Conservation (phyloP, 2,797 vertebrate genomes). For the Tangara arthus region DNA sequence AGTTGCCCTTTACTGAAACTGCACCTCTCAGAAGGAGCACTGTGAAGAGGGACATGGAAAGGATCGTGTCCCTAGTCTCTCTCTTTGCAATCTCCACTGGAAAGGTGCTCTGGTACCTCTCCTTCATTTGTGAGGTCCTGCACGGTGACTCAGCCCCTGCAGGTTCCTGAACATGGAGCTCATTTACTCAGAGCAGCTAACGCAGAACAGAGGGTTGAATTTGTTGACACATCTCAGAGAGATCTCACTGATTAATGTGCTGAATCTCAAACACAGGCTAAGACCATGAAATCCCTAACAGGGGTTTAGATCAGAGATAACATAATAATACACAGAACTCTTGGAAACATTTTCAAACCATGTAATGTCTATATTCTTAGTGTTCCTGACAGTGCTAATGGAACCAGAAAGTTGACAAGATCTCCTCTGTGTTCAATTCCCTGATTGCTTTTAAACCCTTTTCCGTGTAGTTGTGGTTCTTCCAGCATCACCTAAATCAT, state of each 20-base stretch:
- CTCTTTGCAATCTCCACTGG: not conserved
- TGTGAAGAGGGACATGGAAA: not conserved
- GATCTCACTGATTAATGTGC: conserved; percentile 67
- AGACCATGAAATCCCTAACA: conserved; percentile 73
- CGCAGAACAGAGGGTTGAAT: conserved; percentile 49
- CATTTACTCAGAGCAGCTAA: conserved; percentile 4
- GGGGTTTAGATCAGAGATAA: conserved; percentile 70
- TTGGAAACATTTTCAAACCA: conserved; percentile 66
- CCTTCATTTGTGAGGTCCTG: not conserved
- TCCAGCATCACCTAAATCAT: not conserved
- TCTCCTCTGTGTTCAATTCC: conserved; percentile 50
- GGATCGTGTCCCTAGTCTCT: not conserved
- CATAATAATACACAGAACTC: conserved; percentile 69
- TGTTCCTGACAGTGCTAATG: conserved; percentile 63
- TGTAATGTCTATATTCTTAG: conserved; percentile 67
- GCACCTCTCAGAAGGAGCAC: not conserved
- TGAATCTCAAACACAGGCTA: conserved; percentile 68
- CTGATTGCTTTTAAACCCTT: conserved; percentile 20
- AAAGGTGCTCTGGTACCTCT: not conserved
- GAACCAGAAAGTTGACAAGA: conserved; percentile 66
- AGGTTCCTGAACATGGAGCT: not conserved
- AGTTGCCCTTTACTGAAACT: not conserved
- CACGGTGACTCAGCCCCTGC: not conserved
- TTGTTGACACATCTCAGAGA: conserved; percentile 71
- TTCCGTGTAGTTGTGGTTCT: not conserved